These are phyloP conservation scores for Scrobipalpa atriplicella DNA, from an alignment of 2,888 invertebrate species.

Conservation along the genomic window DNA sequence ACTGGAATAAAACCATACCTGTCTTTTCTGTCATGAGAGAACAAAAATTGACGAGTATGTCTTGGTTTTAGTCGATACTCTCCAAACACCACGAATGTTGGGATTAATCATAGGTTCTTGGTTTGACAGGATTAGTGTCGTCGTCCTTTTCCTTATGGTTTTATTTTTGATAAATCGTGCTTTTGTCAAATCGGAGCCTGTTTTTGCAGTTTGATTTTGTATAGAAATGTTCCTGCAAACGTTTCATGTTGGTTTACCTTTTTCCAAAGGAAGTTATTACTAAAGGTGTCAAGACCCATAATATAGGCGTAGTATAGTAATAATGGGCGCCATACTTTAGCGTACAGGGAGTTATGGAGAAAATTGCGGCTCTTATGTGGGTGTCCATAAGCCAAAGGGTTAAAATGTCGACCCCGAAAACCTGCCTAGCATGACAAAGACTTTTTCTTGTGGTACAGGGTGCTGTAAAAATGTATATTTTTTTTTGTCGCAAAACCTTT, in stretches of 20 bases:
- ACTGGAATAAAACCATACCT: too few relatives aligned
- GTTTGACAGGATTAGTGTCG: too few relatives aligned
- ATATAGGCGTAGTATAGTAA: not conserved
- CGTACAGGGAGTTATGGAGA: conserved; percentile 1
- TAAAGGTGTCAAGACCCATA: not conserved
- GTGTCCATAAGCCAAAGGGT: conserved; percentile 6
- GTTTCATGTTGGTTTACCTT: not conserved
- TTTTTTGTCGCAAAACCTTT: not conserved
- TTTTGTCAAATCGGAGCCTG: too few relatives aligned
- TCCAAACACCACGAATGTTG: too few relatives aligned
- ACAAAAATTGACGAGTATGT: too few relatives aligned
- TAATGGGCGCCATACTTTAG: not conserved
- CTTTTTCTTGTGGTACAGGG: not conserved
- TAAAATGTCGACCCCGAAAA: conserved; percentile 6
- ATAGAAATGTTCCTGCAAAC: too few relatives aligned
- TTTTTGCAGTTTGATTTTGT: too few relatives aligned
- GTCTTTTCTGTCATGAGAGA: too few relatives aligned
- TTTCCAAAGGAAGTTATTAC: not conserved
- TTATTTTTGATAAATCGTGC: too few relatives aligned
- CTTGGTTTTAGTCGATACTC: too few relatives aligned
- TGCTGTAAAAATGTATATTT: not conserved
- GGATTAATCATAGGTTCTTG: too few relatives aligned
- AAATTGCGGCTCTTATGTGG: conserved; percentile 12
- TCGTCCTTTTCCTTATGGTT: too few relatives aligned
- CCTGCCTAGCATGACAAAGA: not conserved